phyloP scores from a whole-genome alignment of 2,797 vertebrate genomes.

The Moxostoma hubbsi region DNA sequence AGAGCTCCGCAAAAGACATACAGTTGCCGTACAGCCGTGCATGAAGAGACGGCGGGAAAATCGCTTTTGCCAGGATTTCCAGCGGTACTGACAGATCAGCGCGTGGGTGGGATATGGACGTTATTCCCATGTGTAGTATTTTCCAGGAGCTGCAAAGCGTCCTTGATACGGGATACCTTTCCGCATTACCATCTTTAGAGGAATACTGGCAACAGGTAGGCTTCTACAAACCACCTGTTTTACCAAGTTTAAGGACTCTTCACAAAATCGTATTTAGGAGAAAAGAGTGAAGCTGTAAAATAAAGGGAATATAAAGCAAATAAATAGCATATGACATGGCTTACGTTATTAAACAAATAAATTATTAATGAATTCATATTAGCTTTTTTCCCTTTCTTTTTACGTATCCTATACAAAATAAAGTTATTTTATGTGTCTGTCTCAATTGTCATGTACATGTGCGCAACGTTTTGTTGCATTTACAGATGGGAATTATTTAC shows the following conservation, averaged over 20 bases:
- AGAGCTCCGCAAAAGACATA: slow-evolving; percentile 71
- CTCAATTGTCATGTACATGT: neutral
- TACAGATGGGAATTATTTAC: neutral
- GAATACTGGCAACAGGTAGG: slow-evolving; percentile 99
- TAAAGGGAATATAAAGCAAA: too few relatives aligned
- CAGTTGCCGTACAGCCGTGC: neutral
- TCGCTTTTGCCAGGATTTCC: slow-evolving; percentile 25
- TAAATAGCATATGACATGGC: too few relatives aligned
- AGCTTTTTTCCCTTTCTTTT: neutral
- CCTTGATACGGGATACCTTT: slow-evolving; percentile 98
- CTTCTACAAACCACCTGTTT: neutral
- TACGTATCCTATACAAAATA: neutral
- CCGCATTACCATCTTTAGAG: slow-evolving; percentile 94
- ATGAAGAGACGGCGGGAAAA: slow-evolving; percentile 14
- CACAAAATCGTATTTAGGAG: slow-evolving; percentile 23
- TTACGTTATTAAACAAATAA: too few relatives aligned
- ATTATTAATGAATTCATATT: too few relatives aligned
- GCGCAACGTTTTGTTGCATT: neutral
- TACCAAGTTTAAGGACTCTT: neutral
- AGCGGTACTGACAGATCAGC: slow-evolving; percentile 57
- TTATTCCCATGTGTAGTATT: slow-evolving; percentile 99
- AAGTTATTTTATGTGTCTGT: neutral
- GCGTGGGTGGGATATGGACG: slow-evolving; percentile 84
- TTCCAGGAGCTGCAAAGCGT: slow-evolving; percentile 99
- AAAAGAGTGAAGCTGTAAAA: neutral